Percentiles rank a stretch among this genome's conserved stretches.
phyloP scores from a whole-genome alignment of 1,140 invertebrate genomes.

The Drosophila tsacasi region DNA sequence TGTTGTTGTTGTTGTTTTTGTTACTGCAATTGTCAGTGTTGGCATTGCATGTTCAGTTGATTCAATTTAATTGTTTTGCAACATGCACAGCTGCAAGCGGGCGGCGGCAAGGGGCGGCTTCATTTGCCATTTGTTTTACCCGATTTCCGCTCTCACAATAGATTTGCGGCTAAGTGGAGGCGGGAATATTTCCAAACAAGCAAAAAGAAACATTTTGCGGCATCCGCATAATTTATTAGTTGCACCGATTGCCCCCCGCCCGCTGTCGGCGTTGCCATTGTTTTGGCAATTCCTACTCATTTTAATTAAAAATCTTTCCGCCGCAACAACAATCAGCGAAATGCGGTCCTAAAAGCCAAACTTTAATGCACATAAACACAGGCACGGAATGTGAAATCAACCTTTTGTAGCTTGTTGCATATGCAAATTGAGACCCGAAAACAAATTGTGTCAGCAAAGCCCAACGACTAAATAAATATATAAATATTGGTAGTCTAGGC shows the following conservation, averaged over 20 bases:
- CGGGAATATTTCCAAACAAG: slow-evolving; percentile 34
- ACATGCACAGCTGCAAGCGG: slow-evolving; percentile 48
- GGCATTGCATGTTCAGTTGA: slow-evolving; percentile 64
- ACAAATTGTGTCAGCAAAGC: slow-evolving; percentile 7
- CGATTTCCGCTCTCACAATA: slow-evolving; percentile 31
- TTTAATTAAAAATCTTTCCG: slow-evolving; percentile 70
- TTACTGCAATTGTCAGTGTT: slow-evolving; percentile 42
- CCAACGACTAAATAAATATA: slow-evolving; percentile 10
- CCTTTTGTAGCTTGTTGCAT: slow-evolving; percentile 25
- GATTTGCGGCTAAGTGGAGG: slow-evolving; percentile 21
- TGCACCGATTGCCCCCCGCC: neutral
- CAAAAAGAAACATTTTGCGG: slow-evolving; percentile 47
- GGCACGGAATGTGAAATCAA: neutral
- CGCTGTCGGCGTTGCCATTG: neutral
- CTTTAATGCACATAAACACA: slow-evolving; percentile 24
- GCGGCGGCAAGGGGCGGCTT: slow-evolving; percentile 1
- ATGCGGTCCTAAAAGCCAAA: slow-evolving; percentile 32
- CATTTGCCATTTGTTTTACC: slow-evolving; percentile 35
- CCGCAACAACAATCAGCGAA: slow-evolving; percentile 36
- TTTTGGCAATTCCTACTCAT: slow-evolving; percentile 38
- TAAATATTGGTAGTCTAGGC: slow-evolving; percentile 21
- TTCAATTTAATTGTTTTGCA: slow-evolving; percentile 76
- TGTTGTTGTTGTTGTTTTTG: slow-evolving; percentile 18
- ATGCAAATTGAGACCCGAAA: slow-evolving; percentile 28
- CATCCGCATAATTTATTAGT: slow-evolving; percentile 60